These are phyloP conservation scores for Eupristina koningsbergeri DNA, from an alignment of 1,140 invertebrate species.

Conservation along the genomic window DNA sequence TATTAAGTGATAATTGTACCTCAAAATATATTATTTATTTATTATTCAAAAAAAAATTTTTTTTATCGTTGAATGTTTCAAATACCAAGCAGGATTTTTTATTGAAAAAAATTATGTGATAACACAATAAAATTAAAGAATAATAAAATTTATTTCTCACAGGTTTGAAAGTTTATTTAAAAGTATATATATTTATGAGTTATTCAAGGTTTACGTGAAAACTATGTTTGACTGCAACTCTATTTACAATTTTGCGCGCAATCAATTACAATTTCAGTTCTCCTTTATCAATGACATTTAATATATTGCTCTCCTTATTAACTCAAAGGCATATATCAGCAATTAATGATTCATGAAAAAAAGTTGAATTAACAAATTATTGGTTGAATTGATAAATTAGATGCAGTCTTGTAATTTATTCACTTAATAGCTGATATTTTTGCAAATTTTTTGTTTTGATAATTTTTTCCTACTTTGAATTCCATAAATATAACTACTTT, in stretches of 20 bases:
- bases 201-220: background rate
- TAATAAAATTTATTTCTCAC: background rate
- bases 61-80: background rate
- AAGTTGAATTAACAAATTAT: background rate
- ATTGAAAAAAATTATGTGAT: background rate
- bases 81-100: background rate
- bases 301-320: background rate
- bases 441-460: too few relatives aligned
- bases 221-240: background rate
- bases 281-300: background rate
- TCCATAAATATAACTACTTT: too few relatives aligned
- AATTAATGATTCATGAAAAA: background rate
- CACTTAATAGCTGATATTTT: too few relatives aligned
- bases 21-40: too few relatives aligned
- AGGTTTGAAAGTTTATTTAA: background rate
- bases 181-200: background rate
- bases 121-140: background rate
- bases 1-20: too few relatives aligned
- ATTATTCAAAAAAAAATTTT: too few relatives aligned
- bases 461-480: too few relatives aligned
- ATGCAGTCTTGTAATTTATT: too few relatives aligned
- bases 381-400: background rate
- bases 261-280: background rate
- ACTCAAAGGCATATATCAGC: background rate
- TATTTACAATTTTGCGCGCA: background rate